Base-by-base conservation (phyloP, 2,113 vertebrate species). In the Pachyramphus minor region DNA sequence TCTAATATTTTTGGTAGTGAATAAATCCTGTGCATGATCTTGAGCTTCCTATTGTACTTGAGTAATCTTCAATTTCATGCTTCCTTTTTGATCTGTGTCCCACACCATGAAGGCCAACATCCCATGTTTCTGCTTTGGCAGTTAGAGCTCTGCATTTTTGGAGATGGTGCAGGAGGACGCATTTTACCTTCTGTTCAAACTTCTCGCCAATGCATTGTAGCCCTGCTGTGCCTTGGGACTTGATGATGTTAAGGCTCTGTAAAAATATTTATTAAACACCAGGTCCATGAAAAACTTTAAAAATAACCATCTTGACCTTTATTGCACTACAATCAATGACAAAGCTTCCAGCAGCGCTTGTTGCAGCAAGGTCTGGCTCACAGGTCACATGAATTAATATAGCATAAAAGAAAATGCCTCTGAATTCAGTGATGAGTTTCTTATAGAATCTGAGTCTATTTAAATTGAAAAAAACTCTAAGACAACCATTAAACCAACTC, bases 21-120 rank as follows among this genome's bases (percentile, higher is more conserved):
- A 77, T 90, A 96, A 97, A 96, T 91, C 55, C 90, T 88, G 25
- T 88, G 25, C 66, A 87, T 91, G 63, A 93, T 89, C 69, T 94
- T 4, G 1, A 89, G 84, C 84, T 96, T 96, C 91, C 84, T 93
- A 78, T 93, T 95, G 56, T 79, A 82, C 82, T 90, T 93, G 47
- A 93, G 66, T 93, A 97, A 86, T 96, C 44, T 94, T 72, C 44
- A 60, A 66, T 94, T 94, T 96, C 90, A n/a, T 95, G 85, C 91
- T 91, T 96, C 80, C 74, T 96, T 89, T 89, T 83, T 96, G 66
- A 93, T 91, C 90, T 64, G 37, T 55, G 53, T 91, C 90, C 79
- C 90, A 84, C 0, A 2, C 79, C 92, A 74, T 78, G 80, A 91
- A 93, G 66, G 72, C 80, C 64, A 91, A 39, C 52, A 88, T 90